These are phyloP conservation scores for Machimus atricapillus DNA, from an alignment of 2,888 invertebrate genomes.

Conservation along the genomic window DNA sequence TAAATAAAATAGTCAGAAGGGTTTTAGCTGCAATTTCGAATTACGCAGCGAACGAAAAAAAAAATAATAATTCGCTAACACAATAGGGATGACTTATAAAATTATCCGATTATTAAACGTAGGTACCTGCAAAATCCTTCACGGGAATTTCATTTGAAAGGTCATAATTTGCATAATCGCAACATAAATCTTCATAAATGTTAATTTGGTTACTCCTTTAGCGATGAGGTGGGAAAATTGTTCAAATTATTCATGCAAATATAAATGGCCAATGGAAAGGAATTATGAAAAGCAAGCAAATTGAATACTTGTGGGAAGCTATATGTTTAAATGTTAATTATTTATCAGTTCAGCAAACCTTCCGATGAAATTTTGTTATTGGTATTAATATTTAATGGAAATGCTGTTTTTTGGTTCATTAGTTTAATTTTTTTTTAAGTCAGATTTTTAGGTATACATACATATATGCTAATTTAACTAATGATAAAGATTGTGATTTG, in stretches of 20 bases:
- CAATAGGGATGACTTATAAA: no score
- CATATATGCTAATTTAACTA: no score
- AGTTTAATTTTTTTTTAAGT: no score
- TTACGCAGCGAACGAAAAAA: no score
- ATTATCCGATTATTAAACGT: not conserved
- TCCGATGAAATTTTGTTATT: not conserved
- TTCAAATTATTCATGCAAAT: not conserved
- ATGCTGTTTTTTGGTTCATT: no score
- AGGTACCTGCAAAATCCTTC: not conserved
- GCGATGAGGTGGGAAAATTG: not conserved
- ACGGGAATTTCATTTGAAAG: not conserved
- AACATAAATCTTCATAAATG: not conserved
- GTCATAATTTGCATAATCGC: not conserved
- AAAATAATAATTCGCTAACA: no score
- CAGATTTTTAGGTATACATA: no score
- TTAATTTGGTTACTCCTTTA: not conserved
- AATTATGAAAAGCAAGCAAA: not conserved
- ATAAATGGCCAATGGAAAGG: not conserved
- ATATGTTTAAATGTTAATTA: not conserved
- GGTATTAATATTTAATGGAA: not conserved
- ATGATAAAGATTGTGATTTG: no score
- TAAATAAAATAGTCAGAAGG: no score
- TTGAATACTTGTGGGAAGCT: not conserved
- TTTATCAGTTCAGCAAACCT: not conserved
- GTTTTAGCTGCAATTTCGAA: no score